Conservation (phyloP, 1,140 invertebrate genomes). For the Bombyx mori region DNA sequence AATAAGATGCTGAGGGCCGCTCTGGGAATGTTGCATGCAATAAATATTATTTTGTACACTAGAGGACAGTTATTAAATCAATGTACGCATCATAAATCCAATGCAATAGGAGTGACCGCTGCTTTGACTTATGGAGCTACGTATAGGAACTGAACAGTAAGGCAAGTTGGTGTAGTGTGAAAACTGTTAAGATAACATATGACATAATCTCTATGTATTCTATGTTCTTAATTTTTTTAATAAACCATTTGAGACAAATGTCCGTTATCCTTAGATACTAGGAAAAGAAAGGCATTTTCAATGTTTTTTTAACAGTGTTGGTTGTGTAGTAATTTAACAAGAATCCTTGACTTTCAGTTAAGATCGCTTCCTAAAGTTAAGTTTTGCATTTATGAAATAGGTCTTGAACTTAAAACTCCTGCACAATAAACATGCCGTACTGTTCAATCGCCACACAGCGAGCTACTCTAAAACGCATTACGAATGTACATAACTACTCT, state of each 20-base stretch:
- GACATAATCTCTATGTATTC: too few relatives aligned
- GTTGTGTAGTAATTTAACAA: too few relatives aligned
- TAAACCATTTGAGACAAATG: too few relatives aligned
- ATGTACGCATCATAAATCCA: slow-evolving; percentile 53
- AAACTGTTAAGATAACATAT: too few relatives aligned
- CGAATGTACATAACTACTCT: slow-evolving; percentile 16
- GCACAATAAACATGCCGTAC: not conserved
- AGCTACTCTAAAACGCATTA: slow-evolving; percentile 23
- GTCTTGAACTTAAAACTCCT: too few relatives aligned
- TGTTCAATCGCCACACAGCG: slow-evolving; percentile 19
- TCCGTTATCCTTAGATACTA: too few relatives aligned
- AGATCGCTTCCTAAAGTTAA: too few relatives aligned
- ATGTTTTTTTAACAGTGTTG: too few relatives aligned
- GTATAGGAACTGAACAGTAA: slow-evolving; percentile 1
- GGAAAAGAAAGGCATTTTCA: too few relatives aligned
- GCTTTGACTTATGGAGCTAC: slow-evolving; percentile 16
- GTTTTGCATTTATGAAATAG: too few relatives aligned
- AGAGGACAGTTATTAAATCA: slow-evolving; percentile 59
- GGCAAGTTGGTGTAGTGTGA: not conserved
- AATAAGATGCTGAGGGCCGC: slow-evolving; percentile 30
- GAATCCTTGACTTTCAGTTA: too few relatives aligned
- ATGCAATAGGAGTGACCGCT: slow-evolving; percentile 59
- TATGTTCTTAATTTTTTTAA: too few relatives aligned
- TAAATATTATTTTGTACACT: slow-evolving; percentile 50
- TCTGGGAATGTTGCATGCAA: slow-evolving; percentile 43